phyloP scores from a whole-genome alignment of 2,888 invertebrate species.

The Syritta pipiens region DNA sequence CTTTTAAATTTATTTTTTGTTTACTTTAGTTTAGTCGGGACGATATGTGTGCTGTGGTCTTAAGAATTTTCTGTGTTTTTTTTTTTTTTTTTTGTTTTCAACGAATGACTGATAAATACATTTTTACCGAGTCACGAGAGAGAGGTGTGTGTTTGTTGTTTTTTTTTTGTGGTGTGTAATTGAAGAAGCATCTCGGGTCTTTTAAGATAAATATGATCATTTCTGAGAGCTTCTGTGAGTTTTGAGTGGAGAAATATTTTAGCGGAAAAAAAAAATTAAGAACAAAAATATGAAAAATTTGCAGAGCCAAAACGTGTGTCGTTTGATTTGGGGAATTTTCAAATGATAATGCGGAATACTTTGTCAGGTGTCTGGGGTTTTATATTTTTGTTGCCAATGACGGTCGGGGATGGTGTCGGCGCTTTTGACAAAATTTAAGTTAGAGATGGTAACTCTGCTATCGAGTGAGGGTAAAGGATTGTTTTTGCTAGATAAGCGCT shows the following conservation, averaged over 20 bases:
- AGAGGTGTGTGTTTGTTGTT: slow-evolving; percentile 7
- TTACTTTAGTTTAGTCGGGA: slow-evolving; percentile 52
- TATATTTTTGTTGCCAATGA: no score
- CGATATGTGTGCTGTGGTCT: no score
- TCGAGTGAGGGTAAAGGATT: no score
- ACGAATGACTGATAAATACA: slow-evolving; percentile 53
- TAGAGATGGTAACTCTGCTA: no score
- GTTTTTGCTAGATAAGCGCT: no score
- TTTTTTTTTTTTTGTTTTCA: no score
- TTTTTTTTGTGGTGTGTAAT: slow-evolving; percentile 49
- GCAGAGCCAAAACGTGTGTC: neutral
- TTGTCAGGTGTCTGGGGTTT: no score
- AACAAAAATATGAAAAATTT: slow-evolving; percentile 29
- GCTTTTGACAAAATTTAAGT: no score
- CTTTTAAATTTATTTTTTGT: slow-evolving; percentile 66
- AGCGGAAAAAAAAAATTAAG: slow-evolving; percentile 31
- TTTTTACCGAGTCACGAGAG: slow-evolving; percentile 46
- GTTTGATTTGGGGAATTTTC: neutral
- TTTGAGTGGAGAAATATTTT: slow-evolving; percentile 61
- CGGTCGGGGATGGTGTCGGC: no score
- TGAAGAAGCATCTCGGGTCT: slow-evolving; percentile 37
- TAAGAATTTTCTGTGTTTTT: no score
- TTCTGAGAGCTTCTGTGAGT: slow-evolving; percentile 63
- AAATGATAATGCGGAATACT: no score
- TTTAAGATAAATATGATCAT: slow-evolving; percentile 65